Percentiles rank a stretch among this genome's conserved stretches.
These are phyloP conservation scores for Muschampia plurimacula DNA, from an alignment of 2,888 invertebrate genomes.

Conservation along the genomic window DNA sequence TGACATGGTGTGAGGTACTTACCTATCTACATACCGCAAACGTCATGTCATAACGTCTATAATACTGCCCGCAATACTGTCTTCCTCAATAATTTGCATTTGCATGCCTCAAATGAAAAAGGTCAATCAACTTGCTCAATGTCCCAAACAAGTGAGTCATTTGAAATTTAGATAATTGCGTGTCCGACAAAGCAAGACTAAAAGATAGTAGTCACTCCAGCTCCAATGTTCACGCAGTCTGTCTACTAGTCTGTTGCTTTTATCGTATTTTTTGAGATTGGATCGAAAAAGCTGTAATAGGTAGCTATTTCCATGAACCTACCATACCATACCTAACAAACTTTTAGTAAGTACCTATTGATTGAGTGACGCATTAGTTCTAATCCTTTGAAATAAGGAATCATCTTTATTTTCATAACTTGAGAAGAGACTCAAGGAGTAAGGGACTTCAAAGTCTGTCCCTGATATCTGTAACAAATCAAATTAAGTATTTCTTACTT, in stretches of 20 bases:
- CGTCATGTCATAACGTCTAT: background rate
- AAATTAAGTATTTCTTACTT: too few relatives aligned
- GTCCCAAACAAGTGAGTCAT: conserved; percentile 16
- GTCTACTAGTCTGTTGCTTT: background rate
- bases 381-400: too few relatives aligned
- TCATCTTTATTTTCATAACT: too few relatives aligned
- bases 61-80: background rate
- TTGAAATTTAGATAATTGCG: conserved; percentile 9
- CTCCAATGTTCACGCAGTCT: background rate
- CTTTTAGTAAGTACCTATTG: too few relatives aligned
- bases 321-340: too few relatives aligned
- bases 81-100: background rate
- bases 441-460: too few relatives aligned
- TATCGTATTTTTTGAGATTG: background rate
- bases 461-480: too few relatives aligned
- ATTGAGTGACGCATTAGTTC: too few relatives aligned
- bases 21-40: background rate
- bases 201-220: background rate
- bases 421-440: too few relatives aligned
- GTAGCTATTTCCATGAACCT: background rate
- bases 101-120: conserved; percentile 18
- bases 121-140: conserved; percentile 29
- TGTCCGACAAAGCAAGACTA: background rate
- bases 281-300: background rate
- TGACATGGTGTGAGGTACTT: background rate